Conservation (phyloP, 2,113 vertebrate species). For the Callithrix jacchus region DNA sequence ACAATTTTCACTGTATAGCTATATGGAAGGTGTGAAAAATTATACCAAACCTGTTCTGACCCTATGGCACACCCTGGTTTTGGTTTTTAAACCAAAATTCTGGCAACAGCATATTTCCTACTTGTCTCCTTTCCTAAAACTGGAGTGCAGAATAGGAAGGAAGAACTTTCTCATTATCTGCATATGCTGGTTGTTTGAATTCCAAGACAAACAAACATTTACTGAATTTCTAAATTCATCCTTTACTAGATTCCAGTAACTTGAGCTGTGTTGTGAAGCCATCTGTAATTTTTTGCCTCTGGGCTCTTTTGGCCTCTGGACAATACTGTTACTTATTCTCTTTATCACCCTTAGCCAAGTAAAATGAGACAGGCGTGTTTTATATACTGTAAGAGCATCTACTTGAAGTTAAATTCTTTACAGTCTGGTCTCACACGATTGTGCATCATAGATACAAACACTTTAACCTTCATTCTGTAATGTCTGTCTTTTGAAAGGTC, state of each 20-base stretch:
- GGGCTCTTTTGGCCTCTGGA: slow-evolving; percentile 45
- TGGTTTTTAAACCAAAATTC: slow-evolving; percentile 53
- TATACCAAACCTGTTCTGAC: background rate
- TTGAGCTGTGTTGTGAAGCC: slow-evolving; percentile 40
- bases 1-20: background rate
- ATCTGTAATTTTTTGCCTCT: slow-evolving; percentile 51
- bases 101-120: background rate
- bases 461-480: slow-evolving; percentile 35
- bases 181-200: slow-evolving; percentile 32
- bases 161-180: slow-evolving; percentile 39
- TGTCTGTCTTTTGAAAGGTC: slow-evolving; percentile 3
- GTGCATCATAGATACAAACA: slow-evolving; percentile 55
- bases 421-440: slow-evolving; percentile 53
- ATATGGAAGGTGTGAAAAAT: background rate
- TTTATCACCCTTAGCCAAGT: slow-evolving; percentile 34
- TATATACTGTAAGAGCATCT: slow-evolving; percentile 13
- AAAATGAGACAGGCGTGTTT: slow-evolving; percentile 45
- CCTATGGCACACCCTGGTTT: background rate
- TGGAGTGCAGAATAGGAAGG: background rate
- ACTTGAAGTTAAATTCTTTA: slow-evolving; percentile 62
- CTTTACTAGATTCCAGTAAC: slow-evolving; percentile 46
- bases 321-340: slow-evolving; percentile 40
- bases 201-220: slow-evolving; percentile 63
- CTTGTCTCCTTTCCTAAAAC: slow-evolving; percentile 39
- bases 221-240: slow-evolving; percentile 9